phyloP scores from a whole-genome alignment of 2,888 invertebrate species.

The Steinernema scapterisci region DNA sequence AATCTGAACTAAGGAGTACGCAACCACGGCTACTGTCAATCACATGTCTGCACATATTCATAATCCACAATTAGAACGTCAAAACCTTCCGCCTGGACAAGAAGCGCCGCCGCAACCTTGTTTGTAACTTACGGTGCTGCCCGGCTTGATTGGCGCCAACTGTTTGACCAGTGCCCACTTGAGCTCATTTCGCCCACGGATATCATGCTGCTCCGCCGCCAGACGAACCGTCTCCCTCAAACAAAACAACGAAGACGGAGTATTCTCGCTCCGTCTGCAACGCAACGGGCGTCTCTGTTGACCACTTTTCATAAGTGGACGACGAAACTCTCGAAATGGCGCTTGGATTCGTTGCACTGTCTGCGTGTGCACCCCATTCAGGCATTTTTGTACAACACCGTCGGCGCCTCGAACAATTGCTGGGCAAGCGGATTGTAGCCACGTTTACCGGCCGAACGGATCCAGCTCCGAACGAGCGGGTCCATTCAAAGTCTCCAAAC shows the following conservation, averaged over 20 bases:
- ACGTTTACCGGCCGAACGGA: too few species aligned
- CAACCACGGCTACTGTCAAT: too few species aligned
- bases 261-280: not conserved
- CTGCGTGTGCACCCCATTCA: too few species aligned
- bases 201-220: constrained; percentile 8
- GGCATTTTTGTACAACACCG: too few species aligned
- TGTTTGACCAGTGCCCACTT: constrained; percentile 24
- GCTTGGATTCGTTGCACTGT: not conserved
- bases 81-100: constrained; percentile 1
- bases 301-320: constrained; percentile 27
- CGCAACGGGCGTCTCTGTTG: constrained; percentile 10
- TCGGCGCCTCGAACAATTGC: too few species aligned
- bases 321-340: constrained; percentile 16
- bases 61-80: not conserved
- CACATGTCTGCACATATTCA: too few species aligned
- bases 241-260: not conserved
- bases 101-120: not conserved
- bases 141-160: not conserved
- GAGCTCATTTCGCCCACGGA: constrained; percentile 21
- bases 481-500: not conserved
- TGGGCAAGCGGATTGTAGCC: too few species aligned
- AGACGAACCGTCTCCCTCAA: not conserved
- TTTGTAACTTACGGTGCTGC: not conserved
- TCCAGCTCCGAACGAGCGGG: not conserved
- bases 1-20: too few species aligned